Conservation (phyloP, 2,113 vertebrate genomes). For the Sakesphorus luctuosus region DNA sequence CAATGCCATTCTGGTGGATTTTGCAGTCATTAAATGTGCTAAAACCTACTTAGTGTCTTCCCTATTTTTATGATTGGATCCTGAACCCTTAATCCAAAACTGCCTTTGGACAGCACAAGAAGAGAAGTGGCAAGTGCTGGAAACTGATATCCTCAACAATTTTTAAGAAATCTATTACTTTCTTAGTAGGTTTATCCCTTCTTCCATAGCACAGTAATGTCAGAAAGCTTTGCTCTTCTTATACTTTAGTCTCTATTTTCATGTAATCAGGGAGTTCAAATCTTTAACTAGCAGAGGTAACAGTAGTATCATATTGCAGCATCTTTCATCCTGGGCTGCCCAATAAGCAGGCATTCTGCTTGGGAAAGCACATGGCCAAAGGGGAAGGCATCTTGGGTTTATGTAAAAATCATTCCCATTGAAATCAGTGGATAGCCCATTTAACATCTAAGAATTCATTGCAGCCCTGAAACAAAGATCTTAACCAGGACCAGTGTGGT, state of each 20-base stretch:
- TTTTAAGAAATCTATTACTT: neutral
- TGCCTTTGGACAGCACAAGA: neutral
- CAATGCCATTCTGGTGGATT: neutral
- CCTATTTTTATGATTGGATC: neutral
- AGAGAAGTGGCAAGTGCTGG: neutral
- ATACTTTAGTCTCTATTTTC: neutral
- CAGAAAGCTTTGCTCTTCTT: neutral
- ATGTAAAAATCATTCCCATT: neutral
- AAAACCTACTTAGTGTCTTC: neutral
- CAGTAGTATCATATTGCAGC: neutral
- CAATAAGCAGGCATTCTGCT: neutral
- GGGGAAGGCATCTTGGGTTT: neutral
- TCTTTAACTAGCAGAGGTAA: neutral
- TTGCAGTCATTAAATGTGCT: neutral
- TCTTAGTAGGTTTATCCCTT: neutral
- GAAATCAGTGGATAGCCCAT: neutral
- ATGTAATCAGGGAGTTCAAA: neutral
- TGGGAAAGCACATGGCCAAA: neutral
- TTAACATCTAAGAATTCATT: neutral
- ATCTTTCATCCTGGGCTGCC: neutral
- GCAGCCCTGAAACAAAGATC: neutral
- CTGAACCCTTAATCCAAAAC: neutral
- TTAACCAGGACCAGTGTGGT: neutral
- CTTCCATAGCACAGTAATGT: neutral
- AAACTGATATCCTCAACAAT: neutral